A percentile compares a stretch with the other conserved stretches of the same genome.
These are phyloP conservation scores for Cyclopterus lumpus DNA, from an alignment of 2,797 vertebrate species.

Conservation along the genomic window DNA sequence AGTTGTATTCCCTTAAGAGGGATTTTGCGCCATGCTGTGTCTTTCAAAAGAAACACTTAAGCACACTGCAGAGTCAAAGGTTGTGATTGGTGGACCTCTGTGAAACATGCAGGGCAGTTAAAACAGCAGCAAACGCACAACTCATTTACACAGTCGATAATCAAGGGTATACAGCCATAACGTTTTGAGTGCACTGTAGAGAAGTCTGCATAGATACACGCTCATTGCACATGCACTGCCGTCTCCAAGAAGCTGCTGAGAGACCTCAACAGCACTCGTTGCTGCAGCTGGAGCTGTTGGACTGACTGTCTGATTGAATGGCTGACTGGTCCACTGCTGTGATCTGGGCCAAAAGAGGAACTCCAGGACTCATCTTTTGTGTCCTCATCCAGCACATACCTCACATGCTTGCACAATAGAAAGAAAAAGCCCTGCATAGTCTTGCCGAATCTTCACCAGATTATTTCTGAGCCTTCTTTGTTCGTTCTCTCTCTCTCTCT, in stretches of 20 bases:
- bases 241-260: slow-evolving; percentile 29
- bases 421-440: slow-evolving; percentile 36
- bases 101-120: background rate
- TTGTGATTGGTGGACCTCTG: background rate
- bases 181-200: slow-evolving; percentile 16
- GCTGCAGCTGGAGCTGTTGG: slow-evolving; percentile 43
- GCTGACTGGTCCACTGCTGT: slow-evolving; percentile 36
- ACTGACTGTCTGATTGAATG: slow-evolving; percentile 22
- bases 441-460: slow-evolving; percentile 20
- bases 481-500: slow-evolving; percentile 4
- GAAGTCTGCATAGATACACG: slow-evolving; percentile 19
- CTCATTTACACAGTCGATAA: background rate
- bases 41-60: slow-evolving; percentile 1
- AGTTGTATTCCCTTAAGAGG: slow-evolving; percentile 22
- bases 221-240: slow-evolving; percentile 16
- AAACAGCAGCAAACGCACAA: background rate
- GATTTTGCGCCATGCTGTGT: background rate
- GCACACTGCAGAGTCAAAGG: background rate
- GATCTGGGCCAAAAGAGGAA: slow-evolving; percentile 55
- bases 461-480: slow-evolving; percentile 23
- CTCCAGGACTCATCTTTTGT: slow-evolving; percentile 69
- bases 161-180: background rate
- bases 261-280: slow-evolving; percentile 16
- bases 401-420: slow-evolving; percentile 54
- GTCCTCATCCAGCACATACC: slow-evolving; percentile 56